Evolutionary conservation across 2,888 invertebrate species (phyloP), one percentile per base, ranked within the genome.

Genomic region (Lochmaea capreae): DNA sequence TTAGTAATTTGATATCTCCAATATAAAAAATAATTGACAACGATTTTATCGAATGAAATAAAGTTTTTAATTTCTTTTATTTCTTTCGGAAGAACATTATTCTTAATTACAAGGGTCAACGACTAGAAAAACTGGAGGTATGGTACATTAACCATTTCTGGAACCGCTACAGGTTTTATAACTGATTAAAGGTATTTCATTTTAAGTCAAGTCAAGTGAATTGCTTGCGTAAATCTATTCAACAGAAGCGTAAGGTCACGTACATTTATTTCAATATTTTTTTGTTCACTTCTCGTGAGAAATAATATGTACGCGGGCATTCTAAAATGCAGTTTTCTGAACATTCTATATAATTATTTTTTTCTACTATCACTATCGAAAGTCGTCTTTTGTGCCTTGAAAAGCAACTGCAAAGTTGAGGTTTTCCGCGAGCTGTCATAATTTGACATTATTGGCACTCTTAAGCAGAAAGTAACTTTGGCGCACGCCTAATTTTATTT

Each of bases 91-190:
- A 58, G 14, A 58, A 22, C 58, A 58, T 58, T 58, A 58, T 22
- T 26, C 12, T 22, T 58, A 58, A 58, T 58, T 58, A 18, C 22
- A 58, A 58, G 18, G 58, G 26, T 58, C 58, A 58, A 22, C 26
- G 58, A 58, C 26, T 11, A 26, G 26, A 58, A 58, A 58, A 58
- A 22, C 22, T 22, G 18, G 58, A 22, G 26, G 12, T 22, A 12
- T 58, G 26, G 58, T 58, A 58, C 58, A 58, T 58, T 58, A 18
- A 26, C 58, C 58, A 58, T 58, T 58, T 58, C 58, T 22, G 58
- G 58, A 22, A 58, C 58, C 58, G 58, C 58, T 58, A 18, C 58
- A 11, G 16, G 58, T 58, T 58, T 18, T 58, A 22, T 26, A 58
- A 58, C 22, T 10, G 58, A 58, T 58, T 58, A 26, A 58, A n/a